Conservation (phyloP, 2,113 vertebrate genomes). For the Xiphophorus maculatus region DNA sequence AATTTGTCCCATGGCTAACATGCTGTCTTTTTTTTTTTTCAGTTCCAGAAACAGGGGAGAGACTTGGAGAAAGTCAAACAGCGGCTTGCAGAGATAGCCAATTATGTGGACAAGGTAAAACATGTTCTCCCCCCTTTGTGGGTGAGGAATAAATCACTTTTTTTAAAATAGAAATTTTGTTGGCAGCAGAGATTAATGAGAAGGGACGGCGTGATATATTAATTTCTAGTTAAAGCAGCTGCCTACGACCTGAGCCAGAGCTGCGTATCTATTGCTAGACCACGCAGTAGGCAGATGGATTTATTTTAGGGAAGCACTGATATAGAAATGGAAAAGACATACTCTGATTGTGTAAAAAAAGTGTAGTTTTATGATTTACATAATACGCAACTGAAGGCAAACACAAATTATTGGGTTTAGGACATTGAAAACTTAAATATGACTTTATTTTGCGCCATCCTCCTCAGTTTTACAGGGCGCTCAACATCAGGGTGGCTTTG, state of each 20-base stretch:
- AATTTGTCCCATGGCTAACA: slow-evolving; percentile 10
- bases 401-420: background rate
- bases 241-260: slow-evolving; percentile 31
- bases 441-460: background rate
- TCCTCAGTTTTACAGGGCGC: slow-evolving; percentile 90
- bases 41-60: slow-evolving; percentile 98
- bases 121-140: slow-evolving; percentile 28
- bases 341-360: slow-evolving; percentile 19
- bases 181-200: slow-evolving; percentile 67
- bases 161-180: slow-evolving; percentile 65
- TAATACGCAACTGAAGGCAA: slow-evolving; percentile 2
- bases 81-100: slow-evolving; percentile 95
- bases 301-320: slow-evolving; percentile 21
- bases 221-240: slow-evolving; percentile 58
- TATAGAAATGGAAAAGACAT: slow-evolving; percentile 26
- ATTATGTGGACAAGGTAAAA: slow-evolving; percentile 98
- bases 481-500: slow-evolving; percentile 96
- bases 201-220: slow-evolving; percentile 56
- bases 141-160: slow-evolving; percentile 65
- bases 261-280: slow-evolving; percentile 19
- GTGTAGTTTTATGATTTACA: slow-evolving; percentile 11
- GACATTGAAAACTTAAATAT: background rate
- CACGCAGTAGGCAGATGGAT: slow-evolving; percentile 30
- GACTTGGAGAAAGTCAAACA: slow-evolving; percentile 96
- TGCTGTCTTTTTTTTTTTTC: slow-evolving; percentile 37